Evolutionary conservation across 64 coral and sea anemone species (phyloP).

Genomic region (Stylophora pistillata): DNA sequence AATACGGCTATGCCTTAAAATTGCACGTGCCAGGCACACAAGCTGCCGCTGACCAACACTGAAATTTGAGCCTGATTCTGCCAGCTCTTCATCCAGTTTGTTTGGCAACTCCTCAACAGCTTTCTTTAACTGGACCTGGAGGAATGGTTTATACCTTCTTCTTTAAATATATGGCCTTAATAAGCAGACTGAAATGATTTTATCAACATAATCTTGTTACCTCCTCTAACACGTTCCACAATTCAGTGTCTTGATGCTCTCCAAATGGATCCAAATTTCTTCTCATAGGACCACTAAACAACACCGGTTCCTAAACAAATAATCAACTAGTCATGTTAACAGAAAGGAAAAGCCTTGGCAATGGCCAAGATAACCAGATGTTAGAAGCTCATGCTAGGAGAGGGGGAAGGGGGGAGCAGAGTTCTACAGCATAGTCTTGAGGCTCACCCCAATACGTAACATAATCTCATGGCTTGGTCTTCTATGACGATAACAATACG

Average conservation of each 20-base stretch:
- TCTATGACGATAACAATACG: no score
- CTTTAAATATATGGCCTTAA: background rate
- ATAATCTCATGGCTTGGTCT: no score
- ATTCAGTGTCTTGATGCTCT: conserved; percentile 56
- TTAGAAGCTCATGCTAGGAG: no score
- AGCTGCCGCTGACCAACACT: conserved; percentile 66
- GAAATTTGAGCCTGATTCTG: conserved; percentile 55
- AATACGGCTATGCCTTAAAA: conserved; percentile 47
- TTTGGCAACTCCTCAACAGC: conserved; percentile 43
- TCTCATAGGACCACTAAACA: conserved; percentile 87
- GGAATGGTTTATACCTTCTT: background rate
- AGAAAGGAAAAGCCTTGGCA: background rate
- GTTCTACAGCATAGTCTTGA: no score
- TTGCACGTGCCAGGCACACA: conserved; percentile 59
- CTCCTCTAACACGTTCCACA: conserved; percentile 79
- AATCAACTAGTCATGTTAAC: background rate
- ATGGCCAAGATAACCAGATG: no score
- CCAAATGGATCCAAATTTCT: conserved; percentile 89
- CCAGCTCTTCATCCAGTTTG: conserved; percentile 52
- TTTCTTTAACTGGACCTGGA: conserved; percentile 50
- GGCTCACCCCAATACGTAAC: no score
- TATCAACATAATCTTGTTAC: conserved; percentile 8
- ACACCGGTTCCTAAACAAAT: conserved; percentile 74
- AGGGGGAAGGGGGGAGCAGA: no score
- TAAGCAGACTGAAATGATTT: background rate